phyloP scores from a whole-genome alignment of 2,888 invertebrate species.

The Theretra japonica region DNA sequence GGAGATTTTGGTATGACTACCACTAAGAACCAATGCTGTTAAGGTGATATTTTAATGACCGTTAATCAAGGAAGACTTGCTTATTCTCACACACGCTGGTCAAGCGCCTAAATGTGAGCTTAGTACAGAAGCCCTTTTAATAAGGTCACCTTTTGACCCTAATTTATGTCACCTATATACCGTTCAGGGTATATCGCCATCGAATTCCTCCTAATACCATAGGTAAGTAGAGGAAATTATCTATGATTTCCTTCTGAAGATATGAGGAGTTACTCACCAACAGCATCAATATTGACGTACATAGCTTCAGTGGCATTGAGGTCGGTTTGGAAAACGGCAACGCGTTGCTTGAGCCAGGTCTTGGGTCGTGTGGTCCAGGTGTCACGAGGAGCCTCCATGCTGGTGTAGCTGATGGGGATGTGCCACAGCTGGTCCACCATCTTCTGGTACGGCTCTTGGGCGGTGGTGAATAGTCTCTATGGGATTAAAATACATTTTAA shows the following conservation, averaged over 20 bases:
- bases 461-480: slow-evolving; percentile 69
- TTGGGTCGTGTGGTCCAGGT: slow-evolving; percentile 59
- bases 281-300: slow-evolving; percentile 86
- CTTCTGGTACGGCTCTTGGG: slow-evolving; percentile 59
- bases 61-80: too few relatives aligned
- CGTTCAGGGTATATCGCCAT: too few relatives aligned
- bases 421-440: slow-evolving; percentile 82
- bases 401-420: slow-evolving; percentile 83
- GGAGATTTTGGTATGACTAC: too few relatives aligned
- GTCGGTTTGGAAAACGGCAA: slow-evolving; percentile 42
- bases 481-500: neutral
- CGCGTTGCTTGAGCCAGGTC: slow-evolving; percentile 64
- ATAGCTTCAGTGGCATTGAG: slow-evolving; percentile 79
- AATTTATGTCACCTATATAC: too few relatives aligned
- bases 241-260: neutral
- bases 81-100: too few relatives aligned
- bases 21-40: too few relatives aligned
- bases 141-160: too few relatives aligned
- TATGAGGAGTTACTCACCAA: slow-evolving; percentile 70
- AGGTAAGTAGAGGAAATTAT: too few relatives aligned
- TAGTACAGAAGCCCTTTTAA: too few relatives aligned
- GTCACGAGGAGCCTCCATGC: slow-evolving; percentile 45
- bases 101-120: too few relatives aligned
- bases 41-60: too few relatives aligned
- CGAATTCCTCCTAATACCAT: too few relatives aligned